Evolutionary conservation across 2,888 invertebrate species (phyloP).

Genomic region (Agonopterix arenella): DNA sequence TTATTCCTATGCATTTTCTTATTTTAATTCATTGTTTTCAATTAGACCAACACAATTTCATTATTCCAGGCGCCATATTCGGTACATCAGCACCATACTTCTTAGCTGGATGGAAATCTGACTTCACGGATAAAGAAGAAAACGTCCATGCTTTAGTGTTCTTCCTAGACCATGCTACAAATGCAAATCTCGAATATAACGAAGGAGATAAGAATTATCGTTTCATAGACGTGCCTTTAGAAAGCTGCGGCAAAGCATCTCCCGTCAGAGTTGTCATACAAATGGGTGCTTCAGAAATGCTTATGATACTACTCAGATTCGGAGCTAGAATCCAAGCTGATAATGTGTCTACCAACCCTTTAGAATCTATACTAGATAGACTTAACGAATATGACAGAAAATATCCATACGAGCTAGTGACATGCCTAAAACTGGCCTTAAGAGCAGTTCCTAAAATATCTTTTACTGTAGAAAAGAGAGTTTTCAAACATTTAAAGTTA

Average conservation of each 20-base stretch:
- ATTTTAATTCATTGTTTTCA: slow-evolving; percentile 23
- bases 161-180: slow-evolving; percentile 86
- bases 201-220: slow-evolving; percentile 54
- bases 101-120: slow-evolving; percentile 91
- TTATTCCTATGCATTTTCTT: no score
- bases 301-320: slow-evolving; percentile 84
- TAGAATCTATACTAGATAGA: slow-evolving; percentile 80
- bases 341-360: slow-evolving; percentile 76
- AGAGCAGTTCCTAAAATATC: slow-evolving; percentile 79
- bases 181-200: slow-evolving; percentile 77
- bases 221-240: slow-evolving; percentile 89
- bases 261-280: slow-evolving; percentile 86
- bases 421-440: slow-evolving; percentile 81
- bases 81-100: slow-evolving; percentile 89
- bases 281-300: slow-evolving; percentile 84
- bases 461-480: slow-evolving; percentile 58
- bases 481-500: slow-evolving; percentile 44
- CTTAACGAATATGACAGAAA: slow-evolving; percentile 78
- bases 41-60: slow-evolving; percentile 13
- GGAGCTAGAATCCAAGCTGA: slow-evolving; percentile 80
- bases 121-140: slow-evolving; percentile 86
- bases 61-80: slow-evolving; percentile 86
- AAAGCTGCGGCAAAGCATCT: slow-evolving; percentile 85
- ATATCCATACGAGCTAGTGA: slow-evolving; percentile 83
- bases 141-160: slow-evolving; percentile 86